Conservation (phyloP, 2,113 vertebrate genomes). For the Anguilla japonica region DNA sequence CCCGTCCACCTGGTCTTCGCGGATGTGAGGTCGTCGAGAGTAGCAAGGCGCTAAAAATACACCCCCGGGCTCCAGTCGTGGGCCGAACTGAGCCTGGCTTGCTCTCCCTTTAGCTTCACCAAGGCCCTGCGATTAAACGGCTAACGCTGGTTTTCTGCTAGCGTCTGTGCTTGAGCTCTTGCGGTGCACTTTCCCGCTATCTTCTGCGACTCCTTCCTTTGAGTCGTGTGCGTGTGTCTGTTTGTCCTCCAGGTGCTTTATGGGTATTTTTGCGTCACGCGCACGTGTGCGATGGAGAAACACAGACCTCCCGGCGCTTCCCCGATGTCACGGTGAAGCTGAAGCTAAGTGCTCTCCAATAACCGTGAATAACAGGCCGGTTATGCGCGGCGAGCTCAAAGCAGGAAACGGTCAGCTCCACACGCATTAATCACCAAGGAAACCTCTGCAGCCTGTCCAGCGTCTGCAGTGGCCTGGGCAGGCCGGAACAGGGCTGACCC, state of each 20-base stretch:
- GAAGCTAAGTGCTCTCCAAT: not conserved
- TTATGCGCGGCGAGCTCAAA: not conserved
- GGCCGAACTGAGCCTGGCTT: not conserved
- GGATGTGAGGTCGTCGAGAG: not conserved
- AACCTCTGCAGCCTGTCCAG: constrained; percentile 2
- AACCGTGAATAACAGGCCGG: not conserved
- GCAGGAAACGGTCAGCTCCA: not conserved
- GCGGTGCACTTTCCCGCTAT: not conserved
- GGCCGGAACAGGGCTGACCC: not conserved
- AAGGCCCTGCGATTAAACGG: not conserved
- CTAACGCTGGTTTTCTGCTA: not conserved
- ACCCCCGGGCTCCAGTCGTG: not conserved
- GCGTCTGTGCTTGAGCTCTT: not conserved
- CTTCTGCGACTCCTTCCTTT: not conserved
- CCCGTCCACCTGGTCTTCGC: not conserved
- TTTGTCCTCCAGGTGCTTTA: not conserved
- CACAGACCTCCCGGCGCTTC: not conserved
- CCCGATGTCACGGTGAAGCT: not conserved
- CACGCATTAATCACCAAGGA: not conserved
- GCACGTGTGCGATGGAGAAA: not conserved
- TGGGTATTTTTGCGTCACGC: not conserved
- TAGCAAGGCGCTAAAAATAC: not conserved
- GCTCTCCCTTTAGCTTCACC: not conserved
- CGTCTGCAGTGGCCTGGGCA: not conserved
- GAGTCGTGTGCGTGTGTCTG: not conserved